Conservation (phyloP, 2,113 vertebrate genomes). For the Cavia porcellus region DNA sequence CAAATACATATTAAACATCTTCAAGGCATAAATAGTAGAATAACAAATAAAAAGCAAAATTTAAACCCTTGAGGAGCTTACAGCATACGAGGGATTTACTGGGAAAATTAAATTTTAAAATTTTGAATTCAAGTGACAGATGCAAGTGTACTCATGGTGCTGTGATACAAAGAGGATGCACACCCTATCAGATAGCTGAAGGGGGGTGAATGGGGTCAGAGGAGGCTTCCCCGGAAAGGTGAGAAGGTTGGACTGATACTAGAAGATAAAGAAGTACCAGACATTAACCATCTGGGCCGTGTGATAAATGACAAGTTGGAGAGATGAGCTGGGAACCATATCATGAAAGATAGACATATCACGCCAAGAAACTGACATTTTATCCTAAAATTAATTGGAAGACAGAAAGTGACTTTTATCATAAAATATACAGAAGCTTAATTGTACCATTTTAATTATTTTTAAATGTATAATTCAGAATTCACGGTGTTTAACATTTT, state of each 20-base stretch:
- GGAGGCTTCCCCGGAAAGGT: not conserved
- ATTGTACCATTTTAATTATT: not conserved
- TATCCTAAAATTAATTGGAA: slow-evolving; percentile 21
- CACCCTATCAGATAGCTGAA: rapidly evolving
- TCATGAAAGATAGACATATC: not conserved
- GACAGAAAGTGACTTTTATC: not conserved
- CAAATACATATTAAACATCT: not conserved
- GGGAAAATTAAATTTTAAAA: not conserved
- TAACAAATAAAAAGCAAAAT: not conserved
- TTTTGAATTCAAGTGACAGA: not conserved
- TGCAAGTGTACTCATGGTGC: not conserved
- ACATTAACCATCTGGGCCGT: not conserved
- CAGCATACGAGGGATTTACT: not conserved
- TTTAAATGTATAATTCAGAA: not conserved
- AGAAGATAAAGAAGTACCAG: not conserved
- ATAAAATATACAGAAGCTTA: not conserved
- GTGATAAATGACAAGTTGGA: not conserved
- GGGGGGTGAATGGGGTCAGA: not conserved
- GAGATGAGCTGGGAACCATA: not conserved
- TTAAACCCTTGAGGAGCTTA: not conserved
- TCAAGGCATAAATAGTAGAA: not conserved
- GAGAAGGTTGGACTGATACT: not conserved
- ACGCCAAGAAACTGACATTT: not conserved
- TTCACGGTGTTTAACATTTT: not conserved
- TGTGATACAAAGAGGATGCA: not conserved